Base-by-base conservation (phyloP, 2,797 vertebrate genomes). In the Otolemur crassicaudatus region DNA sequence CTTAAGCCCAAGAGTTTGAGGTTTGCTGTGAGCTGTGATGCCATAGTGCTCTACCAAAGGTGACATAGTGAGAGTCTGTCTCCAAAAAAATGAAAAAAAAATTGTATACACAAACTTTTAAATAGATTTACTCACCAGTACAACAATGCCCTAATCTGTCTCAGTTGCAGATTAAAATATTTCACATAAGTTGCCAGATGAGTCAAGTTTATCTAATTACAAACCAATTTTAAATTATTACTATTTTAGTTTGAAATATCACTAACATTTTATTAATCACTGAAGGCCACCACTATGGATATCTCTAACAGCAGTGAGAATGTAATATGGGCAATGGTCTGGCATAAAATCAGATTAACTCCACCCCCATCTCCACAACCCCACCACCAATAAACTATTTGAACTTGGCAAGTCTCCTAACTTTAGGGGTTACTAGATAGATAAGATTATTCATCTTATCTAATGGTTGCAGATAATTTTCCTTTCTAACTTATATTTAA, bases 221-320 rank as follows among this genome's bases (percentile, higher is more conserved):
- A 87, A 0, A 56, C 58, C 81, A 83, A 65, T 90, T 93, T 95
- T 80, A 76, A 96, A 87, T 87, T 46, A 90, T 69, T 91, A 81
- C 37, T 91, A 75, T 67, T 96, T 73, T 95, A 13, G 73, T 87
- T 81, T 87, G 27, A 89, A 94, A 65, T 85, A 34, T 94, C 43
- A 67, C n/a, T 93, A 77, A 60, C 23, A 82, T 93, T 76, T 65
- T 76, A 69, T 70, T 88, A 86, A 79, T 83, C 65, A 87, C 31
- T 46, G 31, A 67, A 72, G 7, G 34, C 23, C 56, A 93, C n/a
- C 29, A 17, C 56, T n/a, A 31, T 27, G 20, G 25, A 14, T 43
- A 46, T n/a, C 73, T 79, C 29, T 76, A 34, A 80, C 8, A 80
- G 12, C 7, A 76, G 34, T 76, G 49, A 86, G 56, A 83, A 67